These are phyloP conservation scores for Nothobranchius furzeri DNA, from an alignment of 2,113 vertebrate genomes.

Conservation along the genomic window DNA sequence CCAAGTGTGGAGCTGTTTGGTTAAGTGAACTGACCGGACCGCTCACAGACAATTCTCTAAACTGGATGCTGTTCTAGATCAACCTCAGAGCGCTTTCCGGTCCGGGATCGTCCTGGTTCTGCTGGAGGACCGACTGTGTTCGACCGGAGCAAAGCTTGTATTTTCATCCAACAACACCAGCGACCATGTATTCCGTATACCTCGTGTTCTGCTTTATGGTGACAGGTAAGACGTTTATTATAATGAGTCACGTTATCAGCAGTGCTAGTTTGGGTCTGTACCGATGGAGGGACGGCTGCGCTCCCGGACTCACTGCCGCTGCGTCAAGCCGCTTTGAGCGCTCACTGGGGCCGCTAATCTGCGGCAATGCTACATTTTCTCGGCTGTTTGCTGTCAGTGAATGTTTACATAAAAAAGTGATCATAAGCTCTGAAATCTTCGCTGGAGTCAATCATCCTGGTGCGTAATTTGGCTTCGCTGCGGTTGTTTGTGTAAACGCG, in stretches of 20 bases:
- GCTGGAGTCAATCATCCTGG: background rate
- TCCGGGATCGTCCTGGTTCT: conserved; percentile 45
- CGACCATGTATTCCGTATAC: conserved; percentile 70
- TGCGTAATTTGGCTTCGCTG: conserved; percentile 28
- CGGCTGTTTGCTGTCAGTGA: conserved; percentile 36
- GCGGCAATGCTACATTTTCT: conserved; percentile 64
- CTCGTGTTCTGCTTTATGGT: conserved; percentile 76
- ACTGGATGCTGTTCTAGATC: conserved; percentile 53
- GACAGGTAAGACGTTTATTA: conserved; percentile 72
- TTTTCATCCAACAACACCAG: conserved; percentile 36
- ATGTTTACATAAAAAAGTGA: conserved; percentile 31
- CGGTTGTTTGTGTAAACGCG: conserved; percentile 4
- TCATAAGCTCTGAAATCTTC: background rate
- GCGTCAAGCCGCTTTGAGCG: conserved; percentile 67
- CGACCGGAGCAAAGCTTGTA: conserved; percentile 43
- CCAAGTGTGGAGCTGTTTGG: conserved; percentile 54
- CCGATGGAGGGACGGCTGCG: conserved; percentile 31
- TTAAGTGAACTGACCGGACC: conserved; percentile 48
- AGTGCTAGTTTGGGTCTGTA: no score
- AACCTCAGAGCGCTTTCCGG: conserved; percentile 26
- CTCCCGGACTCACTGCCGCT: conserved; percentile 44
- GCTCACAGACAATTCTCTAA: conserved; percentile 19
- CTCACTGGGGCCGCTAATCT: conserved; percentile 38
- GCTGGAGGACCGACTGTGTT: conserved; percentile 57
- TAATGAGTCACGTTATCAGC: background rate